Evolutionary conservation across 1,140 invertebrate genomes (phyloP).

Genomic region (Diorhabda sublineata): DNA sequence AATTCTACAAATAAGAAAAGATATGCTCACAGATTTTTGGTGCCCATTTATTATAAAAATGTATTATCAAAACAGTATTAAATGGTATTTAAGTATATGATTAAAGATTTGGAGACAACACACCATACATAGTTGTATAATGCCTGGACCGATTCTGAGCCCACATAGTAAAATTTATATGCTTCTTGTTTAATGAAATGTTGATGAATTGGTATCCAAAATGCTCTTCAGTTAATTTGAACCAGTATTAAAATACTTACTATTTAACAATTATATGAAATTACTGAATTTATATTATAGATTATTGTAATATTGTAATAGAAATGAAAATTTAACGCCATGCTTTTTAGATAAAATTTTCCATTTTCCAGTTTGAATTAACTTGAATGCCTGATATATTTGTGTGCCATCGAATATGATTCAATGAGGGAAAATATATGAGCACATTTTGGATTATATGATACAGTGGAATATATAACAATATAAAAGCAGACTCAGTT

Average conservation of each 20-base stretch:
- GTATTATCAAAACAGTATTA: background rate
- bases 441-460: background rate
- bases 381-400: too few species aligned
- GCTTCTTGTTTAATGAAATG: background rate
- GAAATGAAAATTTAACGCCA: too few species aligned
- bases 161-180: background rate
- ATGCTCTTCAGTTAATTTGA: background rate
- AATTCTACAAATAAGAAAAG: too few species aligned
- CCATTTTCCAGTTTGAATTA: too few species aligned
- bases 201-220: background rate
- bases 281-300: too few species aligned
- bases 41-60: background rate
- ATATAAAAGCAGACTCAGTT: conserved; percentile 20
- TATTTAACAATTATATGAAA: too few species aligned
- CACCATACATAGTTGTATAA: background rate
- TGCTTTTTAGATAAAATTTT: too few species aligned
- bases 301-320: too few species aligned
- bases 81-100: background rate
- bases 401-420: too few species aligned
- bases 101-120: background rate
- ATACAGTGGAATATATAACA: conserved; percentile 26
- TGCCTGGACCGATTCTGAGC: conserved; percentile 1
- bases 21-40: background rate
- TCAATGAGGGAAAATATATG: too few species aligned
- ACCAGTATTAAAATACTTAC: too few species aligned